These are phyloP conservation scores for Drosophila guanche DNA, from an alignment of 1,140 invertebrate genomes.

Conservation along the genomic window DNA sequence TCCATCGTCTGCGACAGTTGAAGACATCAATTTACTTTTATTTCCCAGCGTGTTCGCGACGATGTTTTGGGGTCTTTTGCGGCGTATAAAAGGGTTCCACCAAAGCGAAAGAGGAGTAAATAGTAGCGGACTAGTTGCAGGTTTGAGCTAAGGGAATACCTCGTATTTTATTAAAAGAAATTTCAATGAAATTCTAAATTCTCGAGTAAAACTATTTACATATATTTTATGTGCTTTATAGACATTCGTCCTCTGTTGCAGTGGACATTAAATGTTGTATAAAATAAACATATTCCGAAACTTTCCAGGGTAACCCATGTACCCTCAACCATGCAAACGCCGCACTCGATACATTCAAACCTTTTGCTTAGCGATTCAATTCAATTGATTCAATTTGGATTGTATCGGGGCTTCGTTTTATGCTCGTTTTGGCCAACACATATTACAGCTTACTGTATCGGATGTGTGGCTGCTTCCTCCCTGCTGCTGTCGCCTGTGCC, in stretches of 20 bases:
- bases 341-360: slow-evolving; percentile 30
- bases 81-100: slow-evolving; percentile 12
- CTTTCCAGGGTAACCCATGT: not conserved
- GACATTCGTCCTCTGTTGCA: too few species aligned
- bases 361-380: slow-evolving; percentile 73
- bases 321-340: not conserved
- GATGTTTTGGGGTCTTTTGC: slow-evolving; percentile 40
- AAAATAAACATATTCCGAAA: too few species aligned
- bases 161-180: not conserved
- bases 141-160: not conserved
- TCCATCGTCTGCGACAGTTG: slow-evolving; percentile 50
- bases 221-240: too few species aligned
- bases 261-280: too few species aligned
- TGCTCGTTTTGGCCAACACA: slow-evolving; percentile 68
- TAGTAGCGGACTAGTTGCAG: too few species aligned
- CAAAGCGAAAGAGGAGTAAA: not conserved
- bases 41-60: slow-evolving; percentile 47
- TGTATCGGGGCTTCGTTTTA: slow-evolving; percentile 71
- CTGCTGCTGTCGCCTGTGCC: slow-evolving; percentile 36
- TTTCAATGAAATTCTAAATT: too few species aligned
- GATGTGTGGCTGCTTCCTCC: slow-evolving; percentile 5
- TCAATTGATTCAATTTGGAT: slow-evolving; percentile 81
- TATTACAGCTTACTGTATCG: slow-evolving; percentile 35
- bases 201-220: too few species aligned
- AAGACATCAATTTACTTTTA: slow-evolving; percentile 79